These are phyloP conservation scores for Lepus timidus DNA, from an alignment of 2,113 vertebrate genomes.

Conservation along the genomic window DNA sequence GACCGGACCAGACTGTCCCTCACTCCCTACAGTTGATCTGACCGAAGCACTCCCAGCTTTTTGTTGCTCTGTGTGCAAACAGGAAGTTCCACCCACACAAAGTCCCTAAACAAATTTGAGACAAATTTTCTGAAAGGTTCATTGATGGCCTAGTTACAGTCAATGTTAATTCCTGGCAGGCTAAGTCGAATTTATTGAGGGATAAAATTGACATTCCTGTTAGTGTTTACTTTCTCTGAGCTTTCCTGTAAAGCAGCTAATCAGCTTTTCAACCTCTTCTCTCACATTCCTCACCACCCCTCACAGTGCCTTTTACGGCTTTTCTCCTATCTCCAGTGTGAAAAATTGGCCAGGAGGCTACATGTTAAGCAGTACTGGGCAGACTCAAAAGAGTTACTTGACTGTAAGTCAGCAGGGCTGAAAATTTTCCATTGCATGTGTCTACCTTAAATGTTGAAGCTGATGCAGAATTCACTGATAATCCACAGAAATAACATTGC, in stretches of 20 bases:
- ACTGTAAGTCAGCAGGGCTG: neutral
- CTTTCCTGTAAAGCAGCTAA: slow-evolving; percentile 57
- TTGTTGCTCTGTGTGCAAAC: slow-evolving; percentile 61
- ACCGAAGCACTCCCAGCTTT: slow-evolving; percentile 35
- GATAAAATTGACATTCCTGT: slow-evolving; percentile 57
- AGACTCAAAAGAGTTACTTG: slow-evolving; percentile 22
- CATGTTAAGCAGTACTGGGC: neutral
- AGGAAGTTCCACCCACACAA: slow-evolving; percentile 76
- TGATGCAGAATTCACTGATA: neutral
- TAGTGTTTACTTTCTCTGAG: slow-evolving; percentile 41
- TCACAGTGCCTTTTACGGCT: neutral
- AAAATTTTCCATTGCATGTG: neutral
- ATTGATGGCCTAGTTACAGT: slow-evolving; percentile 60
- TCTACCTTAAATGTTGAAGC: neutral
- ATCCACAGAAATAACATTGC: neutral
- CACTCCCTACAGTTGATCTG: neutral
- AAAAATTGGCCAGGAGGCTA: slow-evolving; percentile 13
- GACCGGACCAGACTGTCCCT: neutral
- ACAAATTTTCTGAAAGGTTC: slow-evolving; percentile 61
- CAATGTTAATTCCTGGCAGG: slow-evolving; percentile 60
- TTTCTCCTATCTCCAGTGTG: slow-evolving; percentile 17
- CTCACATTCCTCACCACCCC: neutral
- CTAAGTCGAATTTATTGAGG: slow-evolving; percentile 61
- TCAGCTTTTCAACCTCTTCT: slow-evolving; percentile 3
- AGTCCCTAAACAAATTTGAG: slow-evolving; percentile 77